Evolutionary conservation across 2,888 invertebrate species (phyloP), one percentile per base, ranked within the genome.

Genomic region (Pediacus dermestoides): DNA sequence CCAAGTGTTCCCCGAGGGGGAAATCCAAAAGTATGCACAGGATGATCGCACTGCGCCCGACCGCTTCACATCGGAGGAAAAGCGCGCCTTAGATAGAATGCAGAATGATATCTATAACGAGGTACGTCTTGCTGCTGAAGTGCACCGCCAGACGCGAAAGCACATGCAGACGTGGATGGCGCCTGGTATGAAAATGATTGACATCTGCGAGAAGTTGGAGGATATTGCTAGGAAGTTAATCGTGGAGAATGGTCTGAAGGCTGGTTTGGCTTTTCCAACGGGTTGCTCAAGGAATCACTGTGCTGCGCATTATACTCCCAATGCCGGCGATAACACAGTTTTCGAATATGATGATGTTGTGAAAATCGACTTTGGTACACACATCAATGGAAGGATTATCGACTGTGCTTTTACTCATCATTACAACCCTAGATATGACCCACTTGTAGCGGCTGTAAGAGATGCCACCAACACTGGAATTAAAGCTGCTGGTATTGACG

Each of bases 381-480:
- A 97, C 70, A 90, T 97, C 49, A 96, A 96, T 69, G 97, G 96
- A 42, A 82, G 94, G 38, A 96, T 99, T 50, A 96, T 99, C 48
- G 99, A 99, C 72, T 99, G 97, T 70, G 99, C 99, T 11, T 99
- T 97, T 71, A 99, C 99, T 2, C 71, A 97, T 58, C 82, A 93
- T 37, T 99, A 97, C 72, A 94, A 99, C 73, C 87, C 90, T 2
- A 94, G 92, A 61, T 99, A 93, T 69, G 96, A 99, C 64, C 85
- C 85, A 46, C 73, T 99, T 28, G 80, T 94, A 41, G 87, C 93
- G 64, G 97, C 97, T 4, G 99, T 99, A 1, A 83, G 90, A 56
- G 99, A 95, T 67, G 97, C 99, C 2, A 99, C 99, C 0, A 96
- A 99, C 64, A 96, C 97, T 2, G 99, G 99, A 15, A 97, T 99